Conservation (phyloP, 2,797 vertebrate species). For the Lagorchestes hirsutus region DNA sequence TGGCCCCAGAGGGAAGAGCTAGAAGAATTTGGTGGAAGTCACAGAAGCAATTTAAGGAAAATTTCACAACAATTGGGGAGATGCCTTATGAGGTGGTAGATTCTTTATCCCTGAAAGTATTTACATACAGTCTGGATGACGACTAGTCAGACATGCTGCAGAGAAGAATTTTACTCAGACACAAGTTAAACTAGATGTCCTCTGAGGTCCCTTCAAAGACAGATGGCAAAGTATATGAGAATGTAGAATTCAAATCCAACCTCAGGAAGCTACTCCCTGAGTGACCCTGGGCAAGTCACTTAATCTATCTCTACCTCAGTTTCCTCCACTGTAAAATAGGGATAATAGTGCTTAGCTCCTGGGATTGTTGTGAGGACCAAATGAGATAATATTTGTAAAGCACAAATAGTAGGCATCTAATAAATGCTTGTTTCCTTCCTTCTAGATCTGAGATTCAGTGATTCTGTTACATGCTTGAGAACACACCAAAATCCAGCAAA, state of each 20-base stretch:
- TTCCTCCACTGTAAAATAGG: neutral
- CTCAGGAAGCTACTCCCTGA: neutral
- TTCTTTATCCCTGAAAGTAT: neutral
- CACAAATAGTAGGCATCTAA: neutral
- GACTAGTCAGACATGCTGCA: neutral
- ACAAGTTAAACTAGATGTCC: neutral
- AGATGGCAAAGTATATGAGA: neutral
- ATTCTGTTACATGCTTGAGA: neutral
- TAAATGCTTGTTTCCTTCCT: neutral
- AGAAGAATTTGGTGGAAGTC: neutral
- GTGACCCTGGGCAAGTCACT: neutral
- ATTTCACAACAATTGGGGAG: neutral
- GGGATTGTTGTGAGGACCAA: neutral
- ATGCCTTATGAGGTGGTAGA: neutral
- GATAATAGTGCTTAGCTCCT: neutral
- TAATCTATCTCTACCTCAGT: neutral
- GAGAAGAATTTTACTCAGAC: neutral
- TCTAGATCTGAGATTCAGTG: neutral
- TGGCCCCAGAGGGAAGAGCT: neutral
- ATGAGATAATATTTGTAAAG: neutral
- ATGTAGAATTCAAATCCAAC: neutral
- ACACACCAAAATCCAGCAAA: neutral
- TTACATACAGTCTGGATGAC: neutral
- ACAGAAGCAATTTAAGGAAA: neutral
- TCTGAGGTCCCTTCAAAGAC: neutral